Evolutionary conservation across 2,797 vertebrate species (phyloP), one percentile per base, ranked within the genome.

Genomic region (Ceryle rudis): DNA sequence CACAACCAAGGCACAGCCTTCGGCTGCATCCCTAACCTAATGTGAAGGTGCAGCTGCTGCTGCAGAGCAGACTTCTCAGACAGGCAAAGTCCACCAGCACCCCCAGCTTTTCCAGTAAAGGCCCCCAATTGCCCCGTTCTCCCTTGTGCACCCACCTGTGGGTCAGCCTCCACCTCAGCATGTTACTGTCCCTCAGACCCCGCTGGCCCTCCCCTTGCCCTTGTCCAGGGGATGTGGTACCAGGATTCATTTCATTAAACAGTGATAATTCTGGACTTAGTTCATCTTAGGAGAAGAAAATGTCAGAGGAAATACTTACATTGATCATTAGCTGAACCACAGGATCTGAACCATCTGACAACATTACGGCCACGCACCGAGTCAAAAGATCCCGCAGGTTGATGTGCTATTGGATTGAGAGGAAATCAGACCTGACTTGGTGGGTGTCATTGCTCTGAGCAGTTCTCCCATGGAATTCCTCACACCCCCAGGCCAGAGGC

Each of bases 81-180:
- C n/a, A 4, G 28, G 57, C 19, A 21, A 23, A 73, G 73, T 61
- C 52, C 37, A 19, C 2, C 44, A 2, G 37, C 61, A 51, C 14
- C 39, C 41, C 39, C 61, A 37, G 47, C 18, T 6, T 9, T 52
- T 10, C 28, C 52, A 54, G 73, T 5, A 49, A 20, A 8, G 58
- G 58, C 7, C 33, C 51, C 28, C 8, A 5, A 0, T 23, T 3
- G 18, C 60, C 52, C 66, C 11, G 10, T 11, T 35, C 49, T 42
- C 31, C 46, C 5, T 5, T 3, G 9, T 10, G 35, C 44, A 19
- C 2, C 0, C 5, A 0, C 26, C 15, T 14, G 9, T 1, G 7
- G 55, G 9, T 17, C 72, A 29, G 47, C 47, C 72, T 17, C 41
- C 41, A 21, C 35, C 55, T 57, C 54, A 57, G 54, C 54, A 57